A percentile compares a stretch with the other conserved stretches of the same genome.
phyloP scores from a whole-genome alignment of 2,888 invertebrate genomes.

The Lapara coniferarum region DNA sequence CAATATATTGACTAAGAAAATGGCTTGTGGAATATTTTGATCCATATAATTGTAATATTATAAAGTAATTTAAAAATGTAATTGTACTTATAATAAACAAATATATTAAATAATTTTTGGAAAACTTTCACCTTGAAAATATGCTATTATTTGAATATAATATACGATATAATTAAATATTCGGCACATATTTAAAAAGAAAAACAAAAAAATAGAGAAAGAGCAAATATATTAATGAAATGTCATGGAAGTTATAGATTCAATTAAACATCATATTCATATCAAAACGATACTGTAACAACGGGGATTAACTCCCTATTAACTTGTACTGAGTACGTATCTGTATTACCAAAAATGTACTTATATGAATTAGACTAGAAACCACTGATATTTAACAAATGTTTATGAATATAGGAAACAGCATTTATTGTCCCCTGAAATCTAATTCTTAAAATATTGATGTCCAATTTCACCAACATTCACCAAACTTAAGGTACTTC shows the following conservation, averaged over 20 bases:
- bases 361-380: slow-evolving; percentile 11
- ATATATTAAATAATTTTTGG: neutral
- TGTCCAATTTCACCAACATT: neutral
- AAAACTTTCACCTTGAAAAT: neutral
- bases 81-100: neutral
- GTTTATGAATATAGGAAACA: slow-evolving; percentile 1
- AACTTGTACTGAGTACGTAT: slow-evolving; percentile 9
- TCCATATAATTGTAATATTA: neutral
- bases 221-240: neutral
- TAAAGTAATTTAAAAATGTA: neutral
- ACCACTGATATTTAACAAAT: neutral
- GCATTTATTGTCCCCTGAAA: slow-evolving; percentile 19
- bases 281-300: neutral
- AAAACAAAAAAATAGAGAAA: neutral
- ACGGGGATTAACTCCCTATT: neutral
- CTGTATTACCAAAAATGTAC: slow-evolving; percentile 18
- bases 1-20: neutral
- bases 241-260: slow-evolving; percentile 19
- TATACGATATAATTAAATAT: neutral
- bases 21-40: neutral
- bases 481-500: no score
- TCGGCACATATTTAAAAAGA: neutral
- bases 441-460: neutral
- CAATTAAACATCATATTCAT: neutral
- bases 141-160: neutral